Evolutionary conservation across 2,888 invertebrate species (phyloP).

Genomic region (Tachystola acroxantha): DNA sequence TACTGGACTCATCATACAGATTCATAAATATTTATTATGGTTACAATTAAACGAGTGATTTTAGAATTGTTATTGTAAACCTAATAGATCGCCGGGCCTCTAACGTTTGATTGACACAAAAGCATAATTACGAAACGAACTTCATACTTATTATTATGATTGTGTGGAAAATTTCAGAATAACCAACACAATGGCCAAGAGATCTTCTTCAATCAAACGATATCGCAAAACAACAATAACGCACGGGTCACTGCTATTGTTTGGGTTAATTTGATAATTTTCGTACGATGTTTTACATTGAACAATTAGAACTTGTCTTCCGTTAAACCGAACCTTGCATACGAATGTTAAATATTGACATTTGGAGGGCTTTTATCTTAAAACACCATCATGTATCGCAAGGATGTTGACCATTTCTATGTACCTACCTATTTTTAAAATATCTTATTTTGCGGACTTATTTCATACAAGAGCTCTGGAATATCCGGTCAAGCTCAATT

Average conservation of each 20-base stretch:
- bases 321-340: background rate
- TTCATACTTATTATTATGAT: background rate
- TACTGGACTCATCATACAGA: no score
- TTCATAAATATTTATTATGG: no score
- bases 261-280: slow-evolving; percentile 19
- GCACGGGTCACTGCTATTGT: slow-evolving; percentile 15
- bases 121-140: background rate
- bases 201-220: slow-evolving; percentile 13
- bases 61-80: no score
- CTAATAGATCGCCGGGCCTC: no score
- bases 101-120: no score
- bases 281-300: slow-evolving; percentile 3
- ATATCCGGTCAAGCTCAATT: no score
- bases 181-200: slow-evolving; percentile 19
- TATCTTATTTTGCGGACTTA: no score
- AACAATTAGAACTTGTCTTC: background rate
- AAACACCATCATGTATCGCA: slow-evolving; percentile 12
- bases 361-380: slow-evolving; percentile 5
- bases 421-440: no score
- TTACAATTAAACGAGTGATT: no score
- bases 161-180: slow-evolving; percentile 20
- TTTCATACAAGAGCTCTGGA: no score
- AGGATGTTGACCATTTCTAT: background rate
- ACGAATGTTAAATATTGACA: background rate
- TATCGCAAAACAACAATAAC: slow-evolving; percentile 26